Evolutionary conservation across 2,888 invertebrate species (phyloP), one percentile per base, ranked within the genome.

Genomic region (Amblyjoppa proteus): DNA sequence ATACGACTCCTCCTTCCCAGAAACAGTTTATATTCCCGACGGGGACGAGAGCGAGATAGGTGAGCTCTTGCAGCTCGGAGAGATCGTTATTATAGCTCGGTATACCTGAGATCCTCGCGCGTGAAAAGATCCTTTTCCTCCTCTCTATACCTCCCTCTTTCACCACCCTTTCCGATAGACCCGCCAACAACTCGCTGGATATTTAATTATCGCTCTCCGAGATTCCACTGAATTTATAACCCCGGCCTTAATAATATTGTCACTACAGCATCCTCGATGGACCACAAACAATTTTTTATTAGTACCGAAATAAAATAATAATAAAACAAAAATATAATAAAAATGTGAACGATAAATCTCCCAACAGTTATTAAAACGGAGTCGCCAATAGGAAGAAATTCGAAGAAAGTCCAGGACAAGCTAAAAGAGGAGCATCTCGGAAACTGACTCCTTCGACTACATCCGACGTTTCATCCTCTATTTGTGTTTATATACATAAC

Each of bases 11-110:
- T 87, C 88, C 91, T 94, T 94, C 94, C 90, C 84, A 92, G 94
- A 94, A 94, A 92, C 91, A 92, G 93, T 93, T 94, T 93, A 93
- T 93, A 93, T 92, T 93, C 92, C 81, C 90, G 84, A 87, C 75
- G 82, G 84, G 84, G 49, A 49, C 71, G 61, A 64, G 71, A 77
- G 82, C 70, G 79, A 68, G 68, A 73, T 78, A 83, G 84, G 49
- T 51, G 83, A 77, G 34, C 80, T 75, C 45, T 51, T 85, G 76
- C 64, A 58, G 53, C 25, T 66, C 79, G 75, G 79, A 83, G 74
- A 83, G 85, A 87, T 88, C 86, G 88, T 88, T 87, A 83, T 81
- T 85, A 85, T 81, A 75, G 71, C 66, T 80, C 38, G 45, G 45
- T 68, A 87, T 87, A 87, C 87, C 87, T 87, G 86, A 78, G 66